phyloP scores from a whole-genome alignment of 2,113 vertebrate species.

The Brachionichthys hirsutus region DNA sequence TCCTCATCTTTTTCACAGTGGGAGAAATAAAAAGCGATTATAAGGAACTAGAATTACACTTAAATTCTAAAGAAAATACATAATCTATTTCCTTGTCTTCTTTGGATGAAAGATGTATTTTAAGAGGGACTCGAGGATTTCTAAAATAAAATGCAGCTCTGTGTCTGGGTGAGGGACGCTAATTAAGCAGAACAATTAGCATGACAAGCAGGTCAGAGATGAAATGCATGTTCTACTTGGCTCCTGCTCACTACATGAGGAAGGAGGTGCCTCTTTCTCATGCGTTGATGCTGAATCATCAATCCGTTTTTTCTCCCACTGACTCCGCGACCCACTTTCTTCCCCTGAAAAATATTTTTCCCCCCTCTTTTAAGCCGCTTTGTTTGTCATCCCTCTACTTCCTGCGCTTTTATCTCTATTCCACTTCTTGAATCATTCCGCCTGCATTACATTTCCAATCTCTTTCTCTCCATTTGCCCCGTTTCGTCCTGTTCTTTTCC shows the following conservation, averaged over 20 bases:
- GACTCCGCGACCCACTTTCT: constrained; percentile 47
- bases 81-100: not conserved
- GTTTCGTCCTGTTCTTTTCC: not conserved
- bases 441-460: not conserved
- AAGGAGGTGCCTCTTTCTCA: constrained; percentile 5
- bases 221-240: not conserved
- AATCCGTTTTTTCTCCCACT: not conserved
- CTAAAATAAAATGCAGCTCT: not conserved
- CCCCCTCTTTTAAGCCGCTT: not conserved
- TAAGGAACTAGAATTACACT: not conserved
- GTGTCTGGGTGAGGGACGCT: not conserved
- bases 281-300: constrained; percentile 9
- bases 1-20: no score
- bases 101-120: not conserved
- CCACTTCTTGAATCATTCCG: not conserved
- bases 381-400: not conserved
- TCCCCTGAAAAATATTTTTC: not conserved
- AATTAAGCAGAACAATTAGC: constrained; percentile 51
- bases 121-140: constrained; percentile 19
- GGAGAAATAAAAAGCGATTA: no score
- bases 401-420: not conserved
- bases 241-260: not conserved
- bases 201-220: constrained; percentile 19
- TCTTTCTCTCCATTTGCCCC: constrained; percentile 2
- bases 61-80: not conserved